These are phyloP conservation scores for Oryzias woworae DNA, from an alignment of 2,113 vertebrate genomes.

Conservation along the genomic window DNA sequence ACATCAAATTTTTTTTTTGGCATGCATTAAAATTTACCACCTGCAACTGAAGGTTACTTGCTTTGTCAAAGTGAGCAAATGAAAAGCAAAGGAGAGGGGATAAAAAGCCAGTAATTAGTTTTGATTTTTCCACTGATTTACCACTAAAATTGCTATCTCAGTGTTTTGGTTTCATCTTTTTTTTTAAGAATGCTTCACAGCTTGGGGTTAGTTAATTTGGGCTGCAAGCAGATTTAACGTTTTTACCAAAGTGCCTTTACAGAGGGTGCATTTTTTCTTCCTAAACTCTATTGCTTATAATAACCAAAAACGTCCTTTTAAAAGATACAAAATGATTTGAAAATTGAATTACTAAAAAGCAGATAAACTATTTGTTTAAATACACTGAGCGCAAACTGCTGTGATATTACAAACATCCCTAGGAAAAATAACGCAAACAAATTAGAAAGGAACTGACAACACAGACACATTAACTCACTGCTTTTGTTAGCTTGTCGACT, in stretches of 20 bases:
- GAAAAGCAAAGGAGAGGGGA: neutral
- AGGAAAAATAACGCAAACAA: conserved; percentile 6
- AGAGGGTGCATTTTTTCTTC: too few species aligned
- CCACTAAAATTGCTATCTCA: conserved; percentile 10
- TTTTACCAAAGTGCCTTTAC: too few species aligned
- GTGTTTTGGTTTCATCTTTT: neutral
- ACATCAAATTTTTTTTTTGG: too few species aligned
- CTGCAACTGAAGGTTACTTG: neutral
- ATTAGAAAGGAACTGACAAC: neutral
- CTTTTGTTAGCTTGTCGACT: conserved; percentile 2
- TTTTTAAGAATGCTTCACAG: too few species aligned
- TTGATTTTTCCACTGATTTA: conserved; percentile 48
- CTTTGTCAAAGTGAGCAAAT: too few species aligned
- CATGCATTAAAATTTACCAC: conserved; percentile 4
- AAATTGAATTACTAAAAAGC: conserved; percentile 13
- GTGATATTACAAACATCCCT: neutral
- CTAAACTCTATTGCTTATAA: neutral
- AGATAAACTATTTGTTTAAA: conserved; percentile 7
- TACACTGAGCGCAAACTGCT: neutral
- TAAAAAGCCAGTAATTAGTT: conserved; percentile 33
- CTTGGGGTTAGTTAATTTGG: too few species aligned
- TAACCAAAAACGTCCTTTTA: neutral
- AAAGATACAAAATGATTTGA: conserved; percentile 1
- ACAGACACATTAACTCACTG: conserved; percentile 5
- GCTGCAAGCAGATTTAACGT: too few species aligned